Evolutionary conservation across 2,797 vertebrate genomes (phyloP), one percentile per base, ranked within the genome.

Genomic region (Anguilla obscura): DNA sequence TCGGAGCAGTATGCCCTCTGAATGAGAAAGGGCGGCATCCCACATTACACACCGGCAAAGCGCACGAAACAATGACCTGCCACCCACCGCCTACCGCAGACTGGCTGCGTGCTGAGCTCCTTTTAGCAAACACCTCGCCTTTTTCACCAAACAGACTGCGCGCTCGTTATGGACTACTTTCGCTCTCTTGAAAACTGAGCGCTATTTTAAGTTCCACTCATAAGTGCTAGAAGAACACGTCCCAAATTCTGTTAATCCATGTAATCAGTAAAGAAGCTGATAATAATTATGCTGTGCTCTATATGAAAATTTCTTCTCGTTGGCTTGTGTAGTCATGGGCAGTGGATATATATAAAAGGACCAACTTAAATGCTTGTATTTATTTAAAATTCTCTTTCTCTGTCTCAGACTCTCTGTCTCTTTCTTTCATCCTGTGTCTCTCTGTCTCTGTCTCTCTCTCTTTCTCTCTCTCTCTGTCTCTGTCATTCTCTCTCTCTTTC

Each of bases 401-500:
- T 84, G 1, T 16, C 56, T 58, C 56, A 16, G 3, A 16, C 56
- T 3, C 1, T 56, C 56, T 58, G 83, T 40, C 45, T 36, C 58
- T 40, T 12, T 50, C 36, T 60, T 36, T 80, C 71, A 0, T 27
- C 21, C 3, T 8, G 36, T 36, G 36, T 16, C 40, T 33, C 48
- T 79, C 58, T 74, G 36, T 69, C 66, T 14, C 58, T 50, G 85
- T 83, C 33, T 52, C 50, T 52, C 7, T 16, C 58, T 54, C 87
- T 84, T 89, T 83, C 87, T 86, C 27, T 52, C 50, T 52, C 50
- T 52, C 52, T 85, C 16, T n/a, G 33, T 85, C 69, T 76, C 84
- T 86, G 4, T 50, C 48, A 1, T 36, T 52, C 33, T 52, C 50
- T 52, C 7, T 16, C 58, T 54, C 87, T 84, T 89, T 83, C 87